phyloP scores from a whole-genome alignment of 2,113 vertebrate genomes.

The Erinaceus europaeus region DNA sequence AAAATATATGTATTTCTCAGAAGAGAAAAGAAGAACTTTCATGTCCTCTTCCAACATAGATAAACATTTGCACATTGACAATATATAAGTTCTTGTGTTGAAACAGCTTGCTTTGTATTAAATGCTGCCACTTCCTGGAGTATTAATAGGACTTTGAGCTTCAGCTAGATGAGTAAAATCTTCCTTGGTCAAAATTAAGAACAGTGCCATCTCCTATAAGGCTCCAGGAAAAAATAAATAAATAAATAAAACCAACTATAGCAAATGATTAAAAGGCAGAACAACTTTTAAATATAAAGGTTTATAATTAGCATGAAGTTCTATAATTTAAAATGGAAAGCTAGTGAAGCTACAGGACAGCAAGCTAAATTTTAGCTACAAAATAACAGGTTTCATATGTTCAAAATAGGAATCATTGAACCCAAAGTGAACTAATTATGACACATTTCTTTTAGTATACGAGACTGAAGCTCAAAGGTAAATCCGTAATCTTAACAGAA shows the following conservation, averaged over 20 bases:
- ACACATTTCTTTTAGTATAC: conserved; percentile 70
- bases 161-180: conserved; percentile 67
- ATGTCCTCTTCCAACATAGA: neutral
- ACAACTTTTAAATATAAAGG: conserved; percentile 85
- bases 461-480: conserved; percentile 60
- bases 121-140: conserved; percentile 58
- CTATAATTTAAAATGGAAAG: conserved; percentile 87
- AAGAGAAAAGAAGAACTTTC: neutral
- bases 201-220: conserved; percentile 78
- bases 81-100: neutral
- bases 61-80: neutral
- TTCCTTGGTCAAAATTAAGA: conserved; percentile 80
- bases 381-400: conserved; percentile 86
- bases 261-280: conserved; percentile 85
- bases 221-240: conserved; percentile 70
- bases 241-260: too few relatives aligned
- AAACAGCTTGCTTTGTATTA: conserved; percentile 65
- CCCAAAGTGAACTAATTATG: conserved; percentile 76
- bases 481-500: conserved; percentile 69
- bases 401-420: conserved; percentile 79
- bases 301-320: conserved; percentile 84
- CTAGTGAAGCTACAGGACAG: conserved; percentile 79
- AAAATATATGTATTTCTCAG: neutral
- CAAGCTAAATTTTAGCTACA: conserved; percentile 81
- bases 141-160: conserved; percentile 60